Evolutionary conservation across 1,140 invertebrate species (phyloP), one percentile per base, ranked within the genome.

Genomic region (Neodiprion lecontei): DNA sequence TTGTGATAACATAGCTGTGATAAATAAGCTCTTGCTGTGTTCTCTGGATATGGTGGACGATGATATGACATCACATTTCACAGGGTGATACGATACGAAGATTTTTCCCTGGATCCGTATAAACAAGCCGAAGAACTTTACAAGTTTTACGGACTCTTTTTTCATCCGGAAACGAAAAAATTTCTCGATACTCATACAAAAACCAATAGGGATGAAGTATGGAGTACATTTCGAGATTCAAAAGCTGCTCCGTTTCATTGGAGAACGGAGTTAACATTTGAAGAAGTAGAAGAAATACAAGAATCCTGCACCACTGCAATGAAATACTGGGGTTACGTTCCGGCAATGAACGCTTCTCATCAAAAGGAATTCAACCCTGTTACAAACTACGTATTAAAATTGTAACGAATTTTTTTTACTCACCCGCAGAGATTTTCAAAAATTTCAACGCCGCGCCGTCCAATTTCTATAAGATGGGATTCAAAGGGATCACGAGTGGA

Each of bases 161-260:
- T 93, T 79, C 93, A 94, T 84, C 87, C 89, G 0, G 88, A 91
- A 66, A 92, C 96, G 0, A 90, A 92, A 74, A 89, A 91, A 70
- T 96, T 95, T 86, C 87, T 97, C n/a, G 92, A 95, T 77, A 93
- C 93, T 4, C 95, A 97, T 82, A 96, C 95, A 1, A 94, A 93
- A 81, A 89, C 91, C 61, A 92, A 96, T 78, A 91, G 92, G 7
- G 95, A 94, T 12, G 95, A 94, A n/a, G 93, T 95, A 12, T 96
- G 94, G 53, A 96, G 95, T 79, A 97, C 95, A 9, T 95, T 93
- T 84, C 90, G 95, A 28, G 92, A 96, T 84, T 96, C 95, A 8
- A 94, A 94, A 83, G 91, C 91, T 28, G 93, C 95, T 71, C 95
- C 95, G 74, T 96, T 96, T 84, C 94, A 95, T 82, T 97, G 96